Base-by-base conservation (phyloP, 2,888 invertebrate genomes). In the Panorpa germanica region DNA sequence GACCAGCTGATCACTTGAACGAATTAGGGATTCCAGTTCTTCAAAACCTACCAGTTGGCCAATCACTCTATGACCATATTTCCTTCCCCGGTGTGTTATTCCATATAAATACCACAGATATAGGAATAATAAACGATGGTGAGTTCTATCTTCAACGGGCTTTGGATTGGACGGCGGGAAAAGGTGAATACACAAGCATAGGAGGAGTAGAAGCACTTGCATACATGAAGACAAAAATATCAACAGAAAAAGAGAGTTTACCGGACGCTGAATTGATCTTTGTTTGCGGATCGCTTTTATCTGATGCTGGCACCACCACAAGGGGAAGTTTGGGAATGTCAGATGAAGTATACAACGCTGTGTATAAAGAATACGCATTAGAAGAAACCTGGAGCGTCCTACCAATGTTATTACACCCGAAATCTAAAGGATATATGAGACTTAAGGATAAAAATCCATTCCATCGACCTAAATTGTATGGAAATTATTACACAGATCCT, bases 241-340 rank as follows among this genome's bases (percentile, higher is more conserved):
- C n/a, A n/a, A n/a, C n/a, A n/a, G n/a, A n/a, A n/a, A n/a, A n/a
- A n/a, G n/a, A n/a, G 8, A 21, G 6, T 16, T 27, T 32, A 4
- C 28, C 32, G 6, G 71, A 74, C 39, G 57, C 74, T n/a, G 70
- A 75, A 46, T 45, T 71, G 13, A 43, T 73, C 25, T 66, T 70
- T 34, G 42, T 59, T 0, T 61, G 63, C 17, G 60, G 64, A 7
- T 61, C 64, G n/a, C 41, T 69, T 9, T 58, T 61, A 4, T 59
- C 65, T 1, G 67, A 69, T 38, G 58, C 57, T 19, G 65, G 70
- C 2, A 43, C 44, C 6, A 41, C 58, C 2, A 47, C 57, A 22
- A 54, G 55, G 4, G 54, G 49, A 42, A 56, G 59, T 13, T 44
- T 57, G 1, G 54, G 47, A 29, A 37, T 62, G 18, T 44, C 52